Percentiles rank a stretch among this genome's conserved stretches.
These are phyloP conservation scores for Epinephelus fuscoguttatus DNA, from an alignment of 2,113 vertebrate genomes.

Conservation along the genomic window DNA sequence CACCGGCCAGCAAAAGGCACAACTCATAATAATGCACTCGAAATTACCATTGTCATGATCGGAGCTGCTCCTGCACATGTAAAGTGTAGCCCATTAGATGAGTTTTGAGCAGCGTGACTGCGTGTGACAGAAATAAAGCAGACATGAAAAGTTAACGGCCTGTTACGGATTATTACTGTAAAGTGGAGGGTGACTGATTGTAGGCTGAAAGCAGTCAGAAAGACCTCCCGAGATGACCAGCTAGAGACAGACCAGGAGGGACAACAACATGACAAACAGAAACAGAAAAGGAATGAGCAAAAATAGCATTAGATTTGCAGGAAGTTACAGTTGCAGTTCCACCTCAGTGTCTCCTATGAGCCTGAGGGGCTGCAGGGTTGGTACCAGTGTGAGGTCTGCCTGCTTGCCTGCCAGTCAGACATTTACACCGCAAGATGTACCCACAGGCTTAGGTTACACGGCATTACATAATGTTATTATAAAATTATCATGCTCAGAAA, in stretches of 20 bases:
- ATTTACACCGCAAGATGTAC: slow-evolving; percentile 67
- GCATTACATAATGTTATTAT: slow-evolving; percentile 66
- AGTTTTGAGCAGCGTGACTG: slow-evolving; percentile 33
- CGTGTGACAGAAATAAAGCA: slow-evolving; percentile 33
- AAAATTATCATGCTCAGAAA: slow-evolving; percentile 58
- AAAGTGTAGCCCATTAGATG: background rate
- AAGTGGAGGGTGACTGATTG: slow-evolving; percentile 25
- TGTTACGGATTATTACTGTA: slow-evolving; percentile 14
- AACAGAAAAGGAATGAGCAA: background rate
- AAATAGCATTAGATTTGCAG: slow-evolving; percentile 8
- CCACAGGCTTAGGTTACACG: slow-evolving; percentile 64
- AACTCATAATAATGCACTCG: slow-evolving; percentile 49
- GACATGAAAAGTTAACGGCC: slow-evolving; percentile 25
- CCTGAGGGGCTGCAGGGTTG: background rate
- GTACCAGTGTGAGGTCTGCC: slow-evolving; percentile 44
- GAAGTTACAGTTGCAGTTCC: slow-evolving; percentile 23
- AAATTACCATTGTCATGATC: slow-evolving; percentile 44
- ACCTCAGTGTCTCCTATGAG: slow-evolving; percentile 29
- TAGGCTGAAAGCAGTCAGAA: slow-evolving; percentile 12
- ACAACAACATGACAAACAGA: background rate
- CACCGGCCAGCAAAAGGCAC: slow-evolving; percentile 57
- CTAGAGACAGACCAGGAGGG: slow-evolving; percentile 1
- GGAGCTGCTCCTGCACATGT: slow-evolving; percentile 9
- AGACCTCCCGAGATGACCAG: slow-evolving; percentile 4
- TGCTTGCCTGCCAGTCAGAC: slow-evolving; percentile 49